Evolutionary conservation across 2,113 vertebrate genomes (phyloP), one percentile per base, ranked within the genome.

Genomic region (Nothobranchius furzeri): DNA sequence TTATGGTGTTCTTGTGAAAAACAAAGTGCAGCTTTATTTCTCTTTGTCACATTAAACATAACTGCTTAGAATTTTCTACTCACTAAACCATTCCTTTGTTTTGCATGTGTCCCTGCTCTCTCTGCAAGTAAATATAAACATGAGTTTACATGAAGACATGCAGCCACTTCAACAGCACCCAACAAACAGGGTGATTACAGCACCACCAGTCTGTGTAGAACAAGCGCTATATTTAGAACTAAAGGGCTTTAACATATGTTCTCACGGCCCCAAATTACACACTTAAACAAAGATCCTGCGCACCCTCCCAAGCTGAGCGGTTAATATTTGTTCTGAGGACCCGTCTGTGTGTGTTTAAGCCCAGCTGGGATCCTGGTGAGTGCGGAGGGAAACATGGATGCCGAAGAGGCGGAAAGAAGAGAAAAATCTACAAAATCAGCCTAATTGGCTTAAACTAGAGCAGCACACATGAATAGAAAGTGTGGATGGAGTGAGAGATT

Each of bases 401-500:
- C 72, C 54, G 54, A 71, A 73, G 60, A 83, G 30, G 30, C 3
- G 30, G 30, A 30, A 81, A 83, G 11, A 85, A 88, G 70, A 83
- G 81, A 85, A 30, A 30, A 30, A 78, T 67, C 42, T 48, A 56
- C 71, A 72, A 81, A 88, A 83, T 81, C 67, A 24, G 70, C 85
- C 69, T 90, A 89, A 90, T 90, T 91, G 85, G 71, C 71, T 88
- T 71, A 87, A 88, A 91, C 88, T 85, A 76, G 80, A 88, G 76
- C 42, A 11, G 59, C 66, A 64, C 50, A 42, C 68, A 55, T 75
- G 68, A 77, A 80, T 66, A 51, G 70, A 64, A 61, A 81, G 68
- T 24, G 71, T 25, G 75, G 78, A 81, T 77, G 64, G 48, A 59
- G 68, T 52, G 73, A 78, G 78, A 82, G 79, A 68, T 84, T 79